A percentile compares a stretch with the other conserved stretches of the same genome.
phyloP scores from a whole-genome alignment of 2,888 invertebrate genomes.

The Callyntrura sp. region DNA sequence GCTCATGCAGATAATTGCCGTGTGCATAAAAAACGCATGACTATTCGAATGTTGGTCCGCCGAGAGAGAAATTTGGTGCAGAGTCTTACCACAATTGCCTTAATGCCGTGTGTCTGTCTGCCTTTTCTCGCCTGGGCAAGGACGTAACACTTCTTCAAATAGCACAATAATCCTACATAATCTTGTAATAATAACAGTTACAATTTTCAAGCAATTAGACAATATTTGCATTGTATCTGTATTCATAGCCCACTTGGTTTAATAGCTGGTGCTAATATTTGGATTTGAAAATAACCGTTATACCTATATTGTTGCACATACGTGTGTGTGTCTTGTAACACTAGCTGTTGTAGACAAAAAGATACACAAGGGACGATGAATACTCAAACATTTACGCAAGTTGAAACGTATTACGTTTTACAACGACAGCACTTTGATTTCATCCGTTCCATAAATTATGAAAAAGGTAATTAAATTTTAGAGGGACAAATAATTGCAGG shows the following conservation, averaged over 20 bases:
- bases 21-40: neutral
- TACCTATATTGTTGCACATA: neutral
- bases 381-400: neutral
- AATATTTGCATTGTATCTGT: neutral
- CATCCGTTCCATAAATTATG: slow-evolving; percentile 48
- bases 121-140: slow-evolving; percentile 4
- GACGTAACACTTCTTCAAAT: neutral
- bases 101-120: neutral
- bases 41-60: neutral
- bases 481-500: slow-evolving; percentile 45
- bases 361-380: neutral
- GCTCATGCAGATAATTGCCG: slow-evolving; percentile 68
- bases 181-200: neutral
- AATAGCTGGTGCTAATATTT: slow-evolving; percentile 1
- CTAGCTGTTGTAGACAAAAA: neutral
- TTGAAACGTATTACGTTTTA: neutral
- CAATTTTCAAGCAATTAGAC: neutral
- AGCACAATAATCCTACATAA: neutral
- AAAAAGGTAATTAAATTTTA: slow-evolving; percentile 44
- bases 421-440: no score
- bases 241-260: slow-evolving; percentile 22
- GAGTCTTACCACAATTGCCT: neutral
- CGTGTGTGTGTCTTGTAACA: neutral
- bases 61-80: neutral
- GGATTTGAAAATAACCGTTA: neutral